phyloP scores from a whole-genome alignment of 2,888 invertebrate genomes.

The Epistrophella euchroma region DNA sequence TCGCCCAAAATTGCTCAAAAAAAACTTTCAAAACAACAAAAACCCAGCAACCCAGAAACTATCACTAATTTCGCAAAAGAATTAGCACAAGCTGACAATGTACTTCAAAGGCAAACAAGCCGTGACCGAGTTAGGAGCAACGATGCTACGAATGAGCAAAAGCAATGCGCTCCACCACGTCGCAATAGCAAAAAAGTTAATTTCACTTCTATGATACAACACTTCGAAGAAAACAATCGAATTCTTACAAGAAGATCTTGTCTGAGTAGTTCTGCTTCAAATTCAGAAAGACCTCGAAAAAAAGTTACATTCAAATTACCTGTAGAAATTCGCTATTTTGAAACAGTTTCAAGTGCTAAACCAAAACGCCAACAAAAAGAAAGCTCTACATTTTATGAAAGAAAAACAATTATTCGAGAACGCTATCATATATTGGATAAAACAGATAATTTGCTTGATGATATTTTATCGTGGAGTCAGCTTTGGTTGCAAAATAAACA shows the following conservation, averaged over 20 bases:
- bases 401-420: slow-evolving; percentile 75
- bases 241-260: background rate
- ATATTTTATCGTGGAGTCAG: slow-evolving; percentile 88
- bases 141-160: slow-evolving; percentile 22
- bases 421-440: slow-evolving; percentile 77
- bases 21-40: background rate
- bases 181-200: slow-evolving; percentile 54
- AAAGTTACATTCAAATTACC: slow-evolving; percentile 79
- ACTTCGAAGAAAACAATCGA: slow-evolving; percentile 22
- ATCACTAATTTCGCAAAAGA: slow-evolving; percentile 19
- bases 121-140: slow-evolving; percentile 36
- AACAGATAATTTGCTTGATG: slow-evolving; percentile 85
- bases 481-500: slow-evolving; percentile 87
- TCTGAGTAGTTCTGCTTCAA: background rate
- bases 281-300: slow-evolving; percentile 52
- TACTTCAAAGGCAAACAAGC: slow-evolving; percentile 9
- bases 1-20: background rate
- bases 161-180: slow-evolving; percentile 46
- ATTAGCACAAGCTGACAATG: slow-evolving; percentile 42
- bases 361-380: slow-evolving; percentile 77
- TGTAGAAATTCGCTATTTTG: slow-evolving; percentile 78
- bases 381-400: slow-evolving; percentile 77
- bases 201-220: slow-evolving; percentile 40
- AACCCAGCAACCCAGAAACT: background rate
- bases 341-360: slow-evolving; percentile 76